These are phyloP conservation scores for Stomatorhinus ivindoensis DNA, from an alignment of 2,113 vertebrate species.

Conservation along the genomic window DNA sequence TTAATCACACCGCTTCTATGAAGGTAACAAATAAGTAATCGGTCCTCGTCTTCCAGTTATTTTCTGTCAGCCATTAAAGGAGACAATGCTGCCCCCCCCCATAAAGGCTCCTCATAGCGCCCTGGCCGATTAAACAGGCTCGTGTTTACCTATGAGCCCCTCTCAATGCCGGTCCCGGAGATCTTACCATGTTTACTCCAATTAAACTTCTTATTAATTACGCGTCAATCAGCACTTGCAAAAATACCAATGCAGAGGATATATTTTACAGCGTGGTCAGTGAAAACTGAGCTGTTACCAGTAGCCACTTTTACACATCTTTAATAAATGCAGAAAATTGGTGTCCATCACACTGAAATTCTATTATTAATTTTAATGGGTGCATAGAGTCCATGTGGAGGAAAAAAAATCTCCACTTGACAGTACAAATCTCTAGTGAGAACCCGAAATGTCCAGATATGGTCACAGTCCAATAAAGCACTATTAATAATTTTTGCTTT, in stretches of 20 bases:
- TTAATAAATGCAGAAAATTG: not conserved
- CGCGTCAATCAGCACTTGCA: not conserved
- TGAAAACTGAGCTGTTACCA: not conserved
- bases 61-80: not conserved
- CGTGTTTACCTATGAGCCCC: not conserved
- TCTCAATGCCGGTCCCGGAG: not conserved
- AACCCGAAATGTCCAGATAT: not conserved
- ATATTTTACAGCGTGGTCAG: not conserved
- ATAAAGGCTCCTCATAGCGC: not conserved
- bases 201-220: not conserved
- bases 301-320: not conserved
- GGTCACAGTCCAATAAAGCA: not conserved
- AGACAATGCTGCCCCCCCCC: not conserved
- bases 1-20: not conserved
- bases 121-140: not conserved
- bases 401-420: not conserved
- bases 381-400: not conserved
- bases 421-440: not conserved
- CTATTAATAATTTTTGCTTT: not conserved
- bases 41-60: not conserved
- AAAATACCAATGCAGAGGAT: not conserved
- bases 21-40: slow-evolving; percentile 1
- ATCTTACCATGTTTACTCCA: not conserved
- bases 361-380: slow-evolving; percentile 1
- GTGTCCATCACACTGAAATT: slow-evolving; percentile 1